These are phyloP conservation scores for Morone saxatilis DNA, from an alignment of 2,113 vertebrate species.

Conservation along the genomic window DNA sequence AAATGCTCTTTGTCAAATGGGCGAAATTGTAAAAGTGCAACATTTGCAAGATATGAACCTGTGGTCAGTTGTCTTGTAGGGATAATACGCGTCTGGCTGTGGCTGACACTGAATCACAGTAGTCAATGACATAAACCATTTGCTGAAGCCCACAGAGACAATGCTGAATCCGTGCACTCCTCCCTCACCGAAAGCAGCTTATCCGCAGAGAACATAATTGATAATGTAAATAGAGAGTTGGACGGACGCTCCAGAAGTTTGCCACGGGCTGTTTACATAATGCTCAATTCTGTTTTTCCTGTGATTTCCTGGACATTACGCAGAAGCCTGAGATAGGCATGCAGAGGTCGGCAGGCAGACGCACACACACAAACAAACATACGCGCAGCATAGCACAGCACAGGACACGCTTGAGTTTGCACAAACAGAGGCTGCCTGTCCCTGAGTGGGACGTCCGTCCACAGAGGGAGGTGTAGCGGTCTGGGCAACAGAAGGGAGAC, in stretches of 20 bases:
- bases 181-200: constrained; percentile 67
- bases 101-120: constrained; percentile 40
- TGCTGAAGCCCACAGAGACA: constrained; percentile 58
- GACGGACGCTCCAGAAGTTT: constrained; percentile 77
- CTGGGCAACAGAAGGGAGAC: constrained; percentile 46
- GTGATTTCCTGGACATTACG: constrained; percentile 82
- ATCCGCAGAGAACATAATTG: constrained; percentile 79
- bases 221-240: constrained; percentile 83
- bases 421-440: constrained; percentile 83
- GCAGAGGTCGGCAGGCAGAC: constrained; percentile 67
- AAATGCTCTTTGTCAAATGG: background rate
- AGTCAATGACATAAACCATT: constrained; percentile 73
- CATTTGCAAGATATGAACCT: background rate
- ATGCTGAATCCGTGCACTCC: constrained; percentile 42
- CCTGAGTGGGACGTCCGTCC: constrained; percentile 59
- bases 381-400: constrained; percentile 27
- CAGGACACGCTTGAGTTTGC: constrained; percentile 81
- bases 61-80: background rate
- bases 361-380: constrained; percentile 35
- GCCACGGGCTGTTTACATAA: constrained; percentile 83
- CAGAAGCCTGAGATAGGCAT: constrained; percentile 78
- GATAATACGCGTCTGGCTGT: constrained; percentile 17
- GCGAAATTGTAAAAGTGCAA: background rate
- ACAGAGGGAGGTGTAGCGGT: constrained; percentile 51
- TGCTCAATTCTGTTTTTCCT: constrained; percentile 82